Evolutionary conservation across 2,797 vertebrate genomes (phyloP).

Genomic region (Peromyscus nudipes): DNA sequence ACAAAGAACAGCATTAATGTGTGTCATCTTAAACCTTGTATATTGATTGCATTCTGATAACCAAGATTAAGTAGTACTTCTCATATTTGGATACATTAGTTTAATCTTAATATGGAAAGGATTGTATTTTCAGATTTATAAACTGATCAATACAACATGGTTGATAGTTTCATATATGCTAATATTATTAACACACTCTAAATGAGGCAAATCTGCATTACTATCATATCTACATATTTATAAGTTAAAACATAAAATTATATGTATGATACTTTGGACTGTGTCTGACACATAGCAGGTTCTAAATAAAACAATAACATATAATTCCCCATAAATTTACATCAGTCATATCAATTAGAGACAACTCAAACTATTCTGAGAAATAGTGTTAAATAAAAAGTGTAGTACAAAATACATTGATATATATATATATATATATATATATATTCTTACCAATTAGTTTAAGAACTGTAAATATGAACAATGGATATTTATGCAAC

Average conservation of each 20-base stretch:
- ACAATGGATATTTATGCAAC: background rate
- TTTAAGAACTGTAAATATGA: conserved; percentile 53
- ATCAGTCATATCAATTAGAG: conserved; percentile 16
- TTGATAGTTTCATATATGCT: background rate
- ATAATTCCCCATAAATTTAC: background rate
- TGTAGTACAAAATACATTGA: background rate
- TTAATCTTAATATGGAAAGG: conserved; percentile 23
- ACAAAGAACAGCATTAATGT: conserved; percentile 24
- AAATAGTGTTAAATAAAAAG: conserved; percentile 41
- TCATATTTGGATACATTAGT: conserved; percentile 30
- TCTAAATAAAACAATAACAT: conserved; percentile 8
- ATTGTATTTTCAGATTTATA: conserved; percentile 42
- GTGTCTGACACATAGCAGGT: background rate
- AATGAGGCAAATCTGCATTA: background rate
- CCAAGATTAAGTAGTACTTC: background rate
- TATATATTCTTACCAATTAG: conserved; percentile 23
- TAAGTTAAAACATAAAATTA: background rate
- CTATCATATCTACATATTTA: background rate
- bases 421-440: background rate
- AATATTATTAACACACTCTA: conserved; percentile 34
- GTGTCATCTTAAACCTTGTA: background rate
- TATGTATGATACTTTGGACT: background rate
- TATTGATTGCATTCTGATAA: background rate
- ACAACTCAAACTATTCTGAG: conserved; percentile 22
- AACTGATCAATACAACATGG: background rate